Base-by-base conservation (phyloP, 1,140 invertebrate species). In the Araneus ventricosus region DNA sequence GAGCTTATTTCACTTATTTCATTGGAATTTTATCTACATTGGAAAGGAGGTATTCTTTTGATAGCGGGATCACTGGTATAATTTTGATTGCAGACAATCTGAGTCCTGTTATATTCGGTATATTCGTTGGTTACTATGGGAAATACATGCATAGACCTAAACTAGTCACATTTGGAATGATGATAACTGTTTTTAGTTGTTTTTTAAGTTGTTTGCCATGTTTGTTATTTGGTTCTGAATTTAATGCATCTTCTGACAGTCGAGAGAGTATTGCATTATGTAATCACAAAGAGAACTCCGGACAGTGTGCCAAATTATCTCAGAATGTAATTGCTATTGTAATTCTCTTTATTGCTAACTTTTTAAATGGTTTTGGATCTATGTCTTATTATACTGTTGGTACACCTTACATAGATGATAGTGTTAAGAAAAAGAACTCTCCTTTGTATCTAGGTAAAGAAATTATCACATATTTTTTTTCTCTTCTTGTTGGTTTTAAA, bases 41-140 rank as follows among this genome's bases (percentile, higher is more conserved):
- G 22, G 94, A 94, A 61, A 94, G 91, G 22, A 88, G 97, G 94
- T 98, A 97, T 95, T 97, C 97, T 94, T 97, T 98, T 94, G 97
- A 97, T 0, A 97, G 97, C 14, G 96, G 97, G 95, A 97, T 97
- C 57, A 97, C 97, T 88, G 97, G 97, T 97, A 95, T 94, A 22
- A 94, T 95, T n/a, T 39, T 95, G n/a, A 93, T 93, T 52, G 92
- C 92, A 2, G 94, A 94, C 84, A 94, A 94, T 82, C n/a, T 94
- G 1, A 93, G 88, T 67, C 92, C 92, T 34, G 79, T 41, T 14
- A 7, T 94, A 17, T 93, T 90, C n/a, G 57, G 92, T 63, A 22
- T 84, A 24, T 57, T 94, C 22, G 30, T 94, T 59, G 92, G 94
- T 34, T 94, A 91, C 45, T 94, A 70, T 92, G 92, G 82, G 4